Percentiles rank a stretch among this genome's conserved stretches.
phyloP scores from a whole-genome alignment of 2,113 vertebrate genomes.

The Notarius lentiginosus region DNA sequence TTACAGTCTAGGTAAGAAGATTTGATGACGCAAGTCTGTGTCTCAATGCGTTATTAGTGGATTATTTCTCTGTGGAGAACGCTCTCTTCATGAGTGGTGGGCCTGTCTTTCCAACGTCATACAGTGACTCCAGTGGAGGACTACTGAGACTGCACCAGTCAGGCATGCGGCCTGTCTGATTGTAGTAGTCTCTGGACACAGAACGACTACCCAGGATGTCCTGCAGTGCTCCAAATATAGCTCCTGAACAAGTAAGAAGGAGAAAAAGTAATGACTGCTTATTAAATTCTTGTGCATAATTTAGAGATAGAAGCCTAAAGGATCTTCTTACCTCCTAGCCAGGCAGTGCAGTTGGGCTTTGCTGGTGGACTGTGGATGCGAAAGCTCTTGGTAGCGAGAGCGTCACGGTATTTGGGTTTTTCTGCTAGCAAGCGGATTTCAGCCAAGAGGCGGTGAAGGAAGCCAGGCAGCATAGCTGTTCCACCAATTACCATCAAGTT shows the following conservation, averaged over 20 bases:
- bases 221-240: constrained; percentile 93
- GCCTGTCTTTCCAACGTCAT: constrained; percentile 87
- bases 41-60: background rate
- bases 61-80: constrained; percentile 95
- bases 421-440: constrained; percentile 91
- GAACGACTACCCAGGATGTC: constrained; percentile 95
- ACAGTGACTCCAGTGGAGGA: constrained; percentile 87
- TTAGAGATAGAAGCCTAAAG: background rate
- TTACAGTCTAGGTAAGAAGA: background rate
- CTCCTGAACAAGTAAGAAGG: constrained; percentile 70
- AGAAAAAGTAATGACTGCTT: background rate
- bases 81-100: constrained; percentile 95
- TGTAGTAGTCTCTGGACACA: constrained; percentile 93
- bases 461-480: constrained; percentile 92
- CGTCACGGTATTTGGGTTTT: constrained; percentile 88
- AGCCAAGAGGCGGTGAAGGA: constrained; percentile 89
- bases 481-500: constrained; percentile 94
- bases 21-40: background rate
- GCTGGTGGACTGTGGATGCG: constrained; percentile 89
- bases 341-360: constrained; percentile 94
- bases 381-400: constrained; percentile 87
- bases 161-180: constrained; percentile 89
- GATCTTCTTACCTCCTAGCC: constrained; percentile 85
- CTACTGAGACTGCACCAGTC: constrained; percentile 96
- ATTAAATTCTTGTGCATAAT: background rate